These are phyloP conservation scores for Macrostomum lignano DNA, from an alignment of 1,140 invertebrate genomes.

Conservation along the genomic window DNA sequence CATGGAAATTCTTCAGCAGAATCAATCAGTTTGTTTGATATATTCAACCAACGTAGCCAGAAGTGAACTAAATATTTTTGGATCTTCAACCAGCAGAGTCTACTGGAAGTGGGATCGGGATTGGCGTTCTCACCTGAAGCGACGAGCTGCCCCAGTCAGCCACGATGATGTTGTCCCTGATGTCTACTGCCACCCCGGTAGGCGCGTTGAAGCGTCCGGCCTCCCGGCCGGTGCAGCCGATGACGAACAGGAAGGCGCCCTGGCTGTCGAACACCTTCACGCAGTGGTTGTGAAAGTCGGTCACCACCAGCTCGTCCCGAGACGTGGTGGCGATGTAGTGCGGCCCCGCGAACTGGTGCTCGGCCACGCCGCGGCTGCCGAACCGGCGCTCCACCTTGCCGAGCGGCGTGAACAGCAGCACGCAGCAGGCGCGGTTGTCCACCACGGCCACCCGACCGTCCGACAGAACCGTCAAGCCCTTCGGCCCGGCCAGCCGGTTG, in stretches of 20 bases:
- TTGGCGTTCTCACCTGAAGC: conserved; percentile 29
- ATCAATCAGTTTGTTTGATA: neutral
- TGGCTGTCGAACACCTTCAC: conserved; percentile 29
- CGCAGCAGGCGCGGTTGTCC: neutral
- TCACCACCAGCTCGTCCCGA: conserved; percentile 31
- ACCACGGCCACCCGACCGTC: neutral
- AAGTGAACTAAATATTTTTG: neutral
- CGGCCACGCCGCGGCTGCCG: conserved; percentile 19
- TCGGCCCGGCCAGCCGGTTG: neutral
- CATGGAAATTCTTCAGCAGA: neutral
- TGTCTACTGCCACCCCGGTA: conserved; percentile 32
- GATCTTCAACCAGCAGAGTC: neutral
- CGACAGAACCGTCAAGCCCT: neutral
- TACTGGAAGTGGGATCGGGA: neutral
- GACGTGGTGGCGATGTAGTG: conserved; percentile 34
- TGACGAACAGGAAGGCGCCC: conserved; percentile 21
- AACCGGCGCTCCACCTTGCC: neutral
- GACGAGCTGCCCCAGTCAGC: conserved; percentile 35
- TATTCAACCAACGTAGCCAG: neutral
- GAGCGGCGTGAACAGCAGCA: neutral
- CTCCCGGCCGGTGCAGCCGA: conserved; percentile 29
- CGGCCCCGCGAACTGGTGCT: conserved; percentile 33
- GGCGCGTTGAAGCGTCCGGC: conserved; percentile 36
- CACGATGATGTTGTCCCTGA: conserved; percentile 32
- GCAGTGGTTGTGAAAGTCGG: conserved; percentile 35